Evolutionary conservation across 1,140 invertebrate species (phyloP).

Genomic region (Sinella curviseta): DNA sequence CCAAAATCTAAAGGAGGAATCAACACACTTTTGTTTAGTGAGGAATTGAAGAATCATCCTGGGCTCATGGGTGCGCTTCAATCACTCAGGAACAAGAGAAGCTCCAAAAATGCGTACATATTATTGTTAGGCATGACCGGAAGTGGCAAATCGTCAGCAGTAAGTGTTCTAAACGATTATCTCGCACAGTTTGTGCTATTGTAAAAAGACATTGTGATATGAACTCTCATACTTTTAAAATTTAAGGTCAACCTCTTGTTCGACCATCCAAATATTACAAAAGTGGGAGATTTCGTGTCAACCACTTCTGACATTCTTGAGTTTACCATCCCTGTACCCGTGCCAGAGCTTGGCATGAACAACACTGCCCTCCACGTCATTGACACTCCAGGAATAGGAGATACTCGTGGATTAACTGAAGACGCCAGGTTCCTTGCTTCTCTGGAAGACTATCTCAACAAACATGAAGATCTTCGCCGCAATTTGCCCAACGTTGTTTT

Average conservation of each 20-base stretch:
- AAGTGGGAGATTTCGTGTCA: conserved; percentile 12
- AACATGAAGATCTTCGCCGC: conserved; percentile 29
- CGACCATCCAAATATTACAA: conserved; percentile 27
- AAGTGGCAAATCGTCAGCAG: conserved; percentile 32
- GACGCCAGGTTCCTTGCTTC: conserved; percentile 34
- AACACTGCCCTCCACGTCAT: conserved; percentile 33
- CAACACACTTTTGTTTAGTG: neutral
- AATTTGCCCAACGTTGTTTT: conserved; percentile 35
- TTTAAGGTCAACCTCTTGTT: conserved; percentile 33
- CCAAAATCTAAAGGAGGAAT: neutral
- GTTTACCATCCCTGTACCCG: conserved; percentile 22
- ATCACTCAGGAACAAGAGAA: conserved; percentile 32
- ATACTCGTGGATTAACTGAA: conserved; percentile 34
- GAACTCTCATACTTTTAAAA: neutral
- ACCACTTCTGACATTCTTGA: conserved; percentile 37
- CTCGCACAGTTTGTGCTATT: neutral
- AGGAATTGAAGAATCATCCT: conserved; percentile 24
- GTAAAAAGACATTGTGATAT: neutral
- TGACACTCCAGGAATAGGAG: conserved; percentile 37
- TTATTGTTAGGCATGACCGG: conserved; percentile 30
- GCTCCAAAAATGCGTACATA: conserved; percentile 36
- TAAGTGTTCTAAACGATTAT: neutral
- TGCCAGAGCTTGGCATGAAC: conserved; percentile 29
- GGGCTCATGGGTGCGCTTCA: conserved; percentile 30
- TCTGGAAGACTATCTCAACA: conserved; percentile 22